A percentile compares a stretch with the other conserved stretches of the same genome.
Conservation (phyloP, 1,140 invertebrate species). For the Sycobia sp. region DNA sequence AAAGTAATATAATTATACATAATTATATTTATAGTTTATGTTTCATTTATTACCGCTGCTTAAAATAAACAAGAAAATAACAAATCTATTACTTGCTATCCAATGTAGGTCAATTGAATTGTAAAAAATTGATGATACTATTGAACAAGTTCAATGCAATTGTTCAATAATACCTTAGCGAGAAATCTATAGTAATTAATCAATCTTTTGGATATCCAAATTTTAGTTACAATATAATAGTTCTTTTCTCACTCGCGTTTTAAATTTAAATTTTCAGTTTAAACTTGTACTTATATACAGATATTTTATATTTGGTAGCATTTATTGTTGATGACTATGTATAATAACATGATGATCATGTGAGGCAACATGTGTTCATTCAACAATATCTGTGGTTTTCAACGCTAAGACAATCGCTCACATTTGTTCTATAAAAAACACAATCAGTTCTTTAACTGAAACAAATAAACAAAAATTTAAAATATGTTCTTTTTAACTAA, state of each 20-base stretch:
- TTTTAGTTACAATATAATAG: constrained; percentile 25
- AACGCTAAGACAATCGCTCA: constrained; percentile 24
- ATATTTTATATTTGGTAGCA: constrained; percentile 29
- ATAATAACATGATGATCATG: constrained; percentile 24
- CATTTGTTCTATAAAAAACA: constrained; percentile 19
- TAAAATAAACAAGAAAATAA: constrained; percentile 34
- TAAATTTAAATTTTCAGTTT: constrained; percentile 26
- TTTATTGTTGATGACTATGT: constrained; percentile 29
- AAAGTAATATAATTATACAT: not conserved
- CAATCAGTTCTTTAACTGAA: constrained; percentile 11
- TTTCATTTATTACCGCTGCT: constrained; percentile 26
- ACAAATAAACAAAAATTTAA: not conserved
- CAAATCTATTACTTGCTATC: constrained; percentile 31
- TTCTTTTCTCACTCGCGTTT: constrained; percentile 22
- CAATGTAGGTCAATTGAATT: constrained; percentile 30
- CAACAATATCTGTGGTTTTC: constrained; percentile 21
- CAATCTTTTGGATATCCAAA: constrained; percentile 25
- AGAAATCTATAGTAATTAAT: constrained; percentile 7
- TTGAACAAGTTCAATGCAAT: constrained; percentile 20
- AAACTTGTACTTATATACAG: constrained; percentile 35
- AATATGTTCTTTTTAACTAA: not conserved
- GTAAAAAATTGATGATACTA: constrained; percentile 32
- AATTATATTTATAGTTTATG: not conserved
- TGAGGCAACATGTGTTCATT: constrained; percentile 27
- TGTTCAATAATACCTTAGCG: constrained; percentile 9